A percentile compares a stretch with the other conserved stretches of the same genome.
phyloP scores from a whole-genome alignment of 1,140 invertebrate genomes.

The Ganaspis sp. region DNA sequence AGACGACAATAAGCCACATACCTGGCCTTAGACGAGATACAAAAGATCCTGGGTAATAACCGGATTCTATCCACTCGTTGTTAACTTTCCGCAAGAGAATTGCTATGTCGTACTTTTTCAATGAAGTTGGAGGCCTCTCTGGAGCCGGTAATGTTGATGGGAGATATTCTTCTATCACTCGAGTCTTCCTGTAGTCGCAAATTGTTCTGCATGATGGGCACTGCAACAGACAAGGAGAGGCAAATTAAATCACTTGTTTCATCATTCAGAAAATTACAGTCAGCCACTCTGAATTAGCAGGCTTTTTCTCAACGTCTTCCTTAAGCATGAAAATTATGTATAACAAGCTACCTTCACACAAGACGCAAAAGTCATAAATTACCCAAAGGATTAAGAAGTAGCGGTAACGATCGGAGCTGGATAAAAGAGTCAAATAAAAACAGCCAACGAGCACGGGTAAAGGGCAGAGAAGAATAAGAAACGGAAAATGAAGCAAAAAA shows the following conservation, averaged over 20 bases:
- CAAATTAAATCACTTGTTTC: slow-evolving; percentile 15
- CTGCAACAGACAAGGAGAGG: slow-evolving; percentile 57
- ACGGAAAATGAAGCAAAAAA: too few species aligned
- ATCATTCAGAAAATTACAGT: background rate
- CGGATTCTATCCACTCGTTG: slow-evolving; percentile 64
- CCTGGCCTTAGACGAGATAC: slow-evolving; percentile 56
- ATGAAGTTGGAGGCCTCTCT: slow-evolving; percentile 58
- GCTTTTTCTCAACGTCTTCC: background rate
- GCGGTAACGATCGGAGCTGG: background rate
- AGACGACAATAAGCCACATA: slow-evolving; percentile 69
- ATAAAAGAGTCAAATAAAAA: background rate
- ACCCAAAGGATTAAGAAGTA: background rate
- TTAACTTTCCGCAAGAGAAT: slow-evolving; percentile 62
- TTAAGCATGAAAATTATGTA: background rate
- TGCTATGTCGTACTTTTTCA: slow-evolving; percentile 68
- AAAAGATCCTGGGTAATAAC: slow-evolving; percentile 62
- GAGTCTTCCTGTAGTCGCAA: slow-evolving; percentile 60
- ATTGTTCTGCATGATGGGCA: slow-evolving; percentile 66
- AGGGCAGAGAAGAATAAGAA: too few species aligned
- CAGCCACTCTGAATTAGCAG: background rate
- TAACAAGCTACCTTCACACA: background rate
- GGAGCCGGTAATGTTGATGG: slow-evolving; percentile 71
- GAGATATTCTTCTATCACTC: slow-evolving; percentile 65
- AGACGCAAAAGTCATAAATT: background rate
- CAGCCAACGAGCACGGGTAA: background rate